Evolutionary conservation across 2,888 invertebrate genomes (phyloP).

Genomic region (Blastobasis adustella): DNA sequence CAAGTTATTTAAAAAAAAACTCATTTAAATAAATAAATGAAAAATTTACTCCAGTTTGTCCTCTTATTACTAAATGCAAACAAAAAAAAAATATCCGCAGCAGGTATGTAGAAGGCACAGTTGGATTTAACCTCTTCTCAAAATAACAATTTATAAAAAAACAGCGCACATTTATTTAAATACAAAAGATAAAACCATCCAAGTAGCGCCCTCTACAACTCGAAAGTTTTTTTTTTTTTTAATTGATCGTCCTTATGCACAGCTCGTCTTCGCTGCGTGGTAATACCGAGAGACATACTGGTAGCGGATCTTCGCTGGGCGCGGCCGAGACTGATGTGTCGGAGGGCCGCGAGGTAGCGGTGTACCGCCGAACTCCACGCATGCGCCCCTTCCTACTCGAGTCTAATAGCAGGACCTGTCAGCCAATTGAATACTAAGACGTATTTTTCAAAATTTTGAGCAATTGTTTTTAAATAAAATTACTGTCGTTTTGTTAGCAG

Average conservation of each 20-base stretch:
- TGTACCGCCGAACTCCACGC: constrained; percentile 58
- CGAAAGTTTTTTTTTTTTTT: background rate
- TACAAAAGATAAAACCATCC: background rate
- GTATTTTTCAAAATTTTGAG: constrained; percentile 9
- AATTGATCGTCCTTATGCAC: background rate
- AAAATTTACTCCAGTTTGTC: no score
- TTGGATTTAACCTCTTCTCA: no score
- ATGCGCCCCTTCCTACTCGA: constrained; percentile 64
- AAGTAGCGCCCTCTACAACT: background rate
- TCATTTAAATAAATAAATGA: no score
- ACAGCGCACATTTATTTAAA: background rate
- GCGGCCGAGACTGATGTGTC: constrained; percentile 68
- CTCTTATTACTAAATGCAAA: no score
- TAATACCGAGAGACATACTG: constrained; percentile 61
- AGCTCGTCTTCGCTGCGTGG: constrained; percentile 54
- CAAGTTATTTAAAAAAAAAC: no score
- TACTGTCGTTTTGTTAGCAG: no score
- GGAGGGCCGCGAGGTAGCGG: constrained; percentile 63
- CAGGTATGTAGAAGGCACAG: no score
- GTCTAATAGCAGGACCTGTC: constrained; percentile 72
- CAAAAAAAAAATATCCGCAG: no score
- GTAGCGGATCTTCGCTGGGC: constrained; percentile 67
- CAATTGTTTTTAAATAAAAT: no score
- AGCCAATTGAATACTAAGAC: constrained; percentile 56
- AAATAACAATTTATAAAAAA: background rate